Conservation (phyloP, 2,797 vertebrate genomes). For the Myiotriccus ornatus region DNA sequence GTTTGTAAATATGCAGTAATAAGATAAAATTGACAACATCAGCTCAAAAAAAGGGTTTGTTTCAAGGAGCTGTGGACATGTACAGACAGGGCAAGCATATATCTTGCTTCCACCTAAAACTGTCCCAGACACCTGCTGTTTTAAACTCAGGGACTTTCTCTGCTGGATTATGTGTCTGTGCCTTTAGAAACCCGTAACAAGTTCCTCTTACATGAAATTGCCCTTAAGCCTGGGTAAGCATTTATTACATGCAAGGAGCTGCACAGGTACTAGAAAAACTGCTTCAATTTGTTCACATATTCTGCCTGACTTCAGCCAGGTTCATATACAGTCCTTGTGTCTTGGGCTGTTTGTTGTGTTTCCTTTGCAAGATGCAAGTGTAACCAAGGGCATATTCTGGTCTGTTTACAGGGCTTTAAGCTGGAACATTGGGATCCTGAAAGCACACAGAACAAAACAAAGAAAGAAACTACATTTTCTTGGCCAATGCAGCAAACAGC, state of each 20-base stretch:
- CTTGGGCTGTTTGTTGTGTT: background rate
- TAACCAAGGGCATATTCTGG: background rate
- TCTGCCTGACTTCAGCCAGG: background rate
- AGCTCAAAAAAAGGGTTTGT: background rate
- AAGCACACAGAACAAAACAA: background rate
- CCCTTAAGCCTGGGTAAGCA: background rate
- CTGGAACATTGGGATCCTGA: background rate
- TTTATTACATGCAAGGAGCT: background rate
- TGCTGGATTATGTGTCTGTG: background rate
- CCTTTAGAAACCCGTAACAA: background rate
- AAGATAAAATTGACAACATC: background rate
- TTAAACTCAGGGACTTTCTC: background rate
- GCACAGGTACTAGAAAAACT: background rate
- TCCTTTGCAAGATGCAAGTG: background rate
- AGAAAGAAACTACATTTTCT: background rate
- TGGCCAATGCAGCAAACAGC: background rate
- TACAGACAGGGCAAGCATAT: background rate
- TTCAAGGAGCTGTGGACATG: background rate
- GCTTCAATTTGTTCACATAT: fast-evolving
- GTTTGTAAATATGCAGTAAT: background rate
- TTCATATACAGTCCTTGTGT: background rate
- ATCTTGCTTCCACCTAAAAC: background rate
- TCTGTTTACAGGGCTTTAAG: background rate
- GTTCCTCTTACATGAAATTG: background rate
- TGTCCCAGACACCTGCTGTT: background rate